Evolutionary conservation across 2,113 vertebrate species (phyloP).

Genomic region (Pipra filicauda): DNA sequence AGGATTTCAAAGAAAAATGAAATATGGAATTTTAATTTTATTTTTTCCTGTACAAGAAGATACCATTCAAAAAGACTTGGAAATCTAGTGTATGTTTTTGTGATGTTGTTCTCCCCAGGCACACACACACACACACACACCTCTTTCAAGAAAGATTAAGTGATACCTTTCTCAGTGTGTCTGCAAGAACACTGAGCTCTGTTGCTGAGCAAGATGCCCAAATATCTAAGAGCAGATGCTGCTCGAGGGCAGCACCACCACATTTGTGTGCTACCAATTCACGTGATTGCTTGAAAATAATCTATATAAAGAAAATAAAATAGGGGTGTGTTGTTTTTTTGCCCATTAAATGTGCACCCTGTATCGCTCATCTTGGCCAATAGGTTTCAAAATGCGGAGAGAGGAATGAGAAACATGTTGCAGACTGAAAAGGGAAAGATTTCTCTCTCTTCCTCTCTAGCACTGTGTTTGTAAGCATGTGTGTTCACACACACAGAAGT

Average conservation of each 20-base stretch:
- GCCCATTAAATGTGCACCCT: not conserved
- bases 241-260: not conserved
- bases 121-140: no score
- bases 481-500: not conserved
- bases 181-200: not conserved
- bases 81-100: not conserved
- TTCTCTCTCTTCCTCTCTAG: not conserved
- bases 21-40: not conserved
- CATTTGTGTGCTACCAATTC: not conserved
- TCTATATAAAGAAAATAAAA: not conserved
- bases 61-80: not conserved
- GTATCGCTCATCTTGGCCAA: not conserved
- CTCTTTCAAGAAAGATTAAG: not conserved
- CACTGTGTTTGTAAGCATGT: not conserved
- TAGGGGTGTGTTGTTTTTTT: not conserved
- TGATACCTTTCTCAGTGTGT: not conserved
- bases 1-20: not conserved
- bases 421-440: not conserved
- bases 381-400: not conserved
- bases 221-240: not conserved
- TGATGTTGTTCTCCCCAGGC: fast-evolving
- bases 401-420: fast-evolving
- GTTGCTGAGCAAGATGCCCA: not conserved
- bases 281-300: not conserved
- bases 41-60: not conserved